Conservation (phyloP, 2,113 vertebrate genomes). For the Cygnus atratus region DNA sequence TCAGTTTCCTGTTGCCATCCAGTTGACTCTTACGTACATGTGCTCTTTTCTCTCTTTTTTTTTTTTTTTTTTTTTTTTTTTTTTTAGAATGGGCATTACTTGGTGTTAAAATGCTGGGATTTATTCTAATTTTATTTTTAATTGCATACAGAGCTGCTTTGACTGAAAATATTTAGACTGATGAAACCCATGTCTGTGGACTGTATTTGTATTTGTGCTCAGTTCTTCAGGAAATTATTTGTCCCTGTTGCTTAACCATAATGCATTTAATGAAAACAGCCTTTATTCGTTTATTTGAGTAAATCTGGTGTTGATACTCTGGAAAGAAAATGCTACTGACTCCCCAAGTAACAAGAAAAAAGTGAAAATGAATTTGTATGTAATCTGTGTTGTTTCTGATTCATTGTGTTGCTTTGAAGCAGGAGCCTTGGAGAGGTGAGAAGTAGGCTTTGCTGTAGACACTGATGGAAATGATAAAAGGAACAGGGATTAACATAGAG, state of each 20-base stretch:
- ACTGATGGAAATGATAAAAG: neutral
- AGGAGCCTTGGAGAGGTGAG: neutral
- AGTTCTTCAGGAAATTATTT: conserved; percentile 36
- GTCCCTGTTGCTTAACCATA: neutral
- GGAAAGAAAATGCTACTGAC: neutral
- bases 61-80: neutral
- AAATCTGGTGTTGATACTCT: neutral
- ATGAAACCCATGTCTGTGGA: neutral
- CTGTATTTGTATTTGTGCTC: conserved; percentile 21
- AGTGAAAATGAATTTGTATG: neutral
- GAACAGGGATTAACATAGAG: neutral
- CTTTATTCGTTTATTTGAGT: neutral
- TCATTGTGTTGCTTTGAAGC: neutral
- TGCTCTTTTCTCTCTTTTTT: neutral
- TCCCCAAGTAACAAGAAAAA: neutral
- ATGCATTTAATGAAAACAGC: neutral
- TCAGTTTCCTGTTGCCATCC: neutral
- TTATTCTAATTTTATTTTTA: conserved; percentile 29
- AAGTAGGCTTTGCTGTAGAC: neutral
- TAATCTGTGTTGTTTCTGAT: neutral
- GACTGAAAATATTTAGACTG: conserved; percentile 22
- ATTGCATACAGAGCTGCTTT: neutral
- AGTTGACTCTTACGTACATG: neutral
- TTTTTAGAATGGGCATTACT: neutral
- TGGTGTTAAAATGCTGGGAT: conserved; percentile 6